phyloP scores from a whole-genome alignment of 2,113 vertebrate species.

The Cyanoliseus patagonus region DNA sequence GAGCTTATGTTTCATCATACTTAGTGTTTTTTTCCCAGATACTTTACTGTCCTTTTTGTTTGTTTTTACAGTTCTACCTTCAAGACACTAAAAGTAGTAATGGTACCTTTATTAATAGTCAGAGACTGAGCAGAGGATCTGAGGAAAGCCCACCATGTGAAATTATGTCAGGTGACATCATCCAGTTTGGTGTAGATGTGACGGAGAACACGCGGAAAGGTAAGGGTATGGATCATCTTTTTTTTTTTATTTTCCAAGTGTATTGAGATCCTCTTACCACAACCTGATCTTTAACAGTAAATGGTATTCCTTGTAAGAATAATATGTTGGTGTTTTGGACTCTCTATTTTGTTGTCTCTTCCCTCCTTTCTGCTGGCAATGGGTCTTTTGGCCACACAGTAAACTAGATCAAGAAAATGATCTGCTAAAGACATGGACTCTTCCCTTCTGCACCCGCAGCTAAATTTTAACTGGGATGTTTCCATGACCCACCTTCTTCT shows the following conservation, averaged over 20 bases:
- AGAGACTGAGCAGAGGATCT: constrained; percentile 96
- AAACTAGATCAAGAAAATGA: background rate
- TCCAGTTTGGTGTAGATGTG: constrained; percentile 99
- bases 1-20: background rate
- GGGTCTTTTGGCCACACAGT: background rate
- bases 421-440: background rate
- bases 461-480: background rate
- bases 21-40: background rate
- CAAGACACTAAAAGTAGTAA: constrained; percentile 99
- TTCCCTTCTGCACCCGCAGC: rapidly evolving
- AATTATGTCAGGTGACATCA: constrained; percentile 97
- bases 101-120: constrained; percentile 99
- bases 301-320: background rate
- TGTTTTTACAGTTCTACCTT: constrained; percentile 90
- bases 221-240: constrained; percentile 74
- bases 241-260: background rate
- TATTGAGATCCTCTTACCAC: background rate
- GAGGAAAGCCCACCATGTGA: constrained; percentile 99
- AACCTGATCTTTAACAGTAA: background rate
- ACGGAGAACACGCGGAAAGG: constrained; percentile 99
- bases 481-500: background rate
- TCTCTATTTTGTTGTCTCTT: background rate
- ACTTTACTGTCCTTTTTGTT: background rate
- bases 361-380: background rate
- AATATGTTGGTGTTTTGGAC: background rate